Base-by-base conservation (phyloP, 2,113 vertebrate genomes). In the Natator depressus region DNA sequence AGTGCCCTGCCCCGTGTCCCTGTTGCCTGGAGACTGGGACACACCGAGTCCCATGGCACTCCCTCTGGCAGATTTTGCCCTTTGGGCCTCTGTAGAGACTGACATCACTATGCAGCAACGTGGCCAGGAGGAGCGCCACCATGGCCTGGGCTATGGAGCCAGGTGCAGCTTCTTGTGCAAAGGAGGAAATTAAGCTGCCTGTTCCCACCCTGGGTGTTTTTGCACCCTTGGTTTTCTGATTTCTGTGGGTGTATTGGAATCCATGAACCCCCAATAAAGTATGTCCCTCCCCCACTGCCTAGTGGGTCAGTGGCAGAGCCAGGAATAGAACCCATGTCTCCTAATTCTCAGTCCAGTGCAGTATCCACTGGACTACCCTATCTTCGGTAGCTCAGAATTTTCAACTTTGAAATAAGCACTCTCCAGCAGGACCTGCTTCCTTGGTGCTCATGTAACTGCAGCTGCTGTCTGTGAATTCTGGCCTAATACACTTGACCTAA, bases 361-460 rank as follows among this genome's bases (percentile, higher is more conserved):
- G 24, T 42, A 76, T 25, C 22, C 72, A 46, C 38, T 46, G 38
- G 6, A 46, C 19, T 19, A 72, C 65, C 5, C n/a, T 38, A 10
- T 9, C n/a, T 38, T 5, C 38, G 10, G 20, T 8, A 11, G 19
- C 19, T 22, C 0, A 0, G 49, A 57, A 80, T 82, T 69, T 80
- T 87, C 59, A 50, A 82, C 57, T 83, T 14, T 46, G 53, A 62
- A 59, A 82, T 81, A 47, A 80, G 79, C 38, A 31, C 0, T 1
- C 8, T 59, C 79, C 0, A 0, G 51, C 0, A 1, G 53, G 55
- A 80, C 10, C 89, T 47, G 84, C 55, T 54, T 62, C 80, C 0
- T 0, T 8, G 55, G 54, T 0, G 0, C 65, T 10, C 19, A 85
- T 53, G n/a, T 31, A 20, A 25, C 8, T 80, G 31, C 53, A n/a